Evolutionary conservation across 53 echinoderm and acorn worm species (phyloP), one percentile per base, ranked within the genome.

Genomic region (Paracentrotus lividus): DNA sequence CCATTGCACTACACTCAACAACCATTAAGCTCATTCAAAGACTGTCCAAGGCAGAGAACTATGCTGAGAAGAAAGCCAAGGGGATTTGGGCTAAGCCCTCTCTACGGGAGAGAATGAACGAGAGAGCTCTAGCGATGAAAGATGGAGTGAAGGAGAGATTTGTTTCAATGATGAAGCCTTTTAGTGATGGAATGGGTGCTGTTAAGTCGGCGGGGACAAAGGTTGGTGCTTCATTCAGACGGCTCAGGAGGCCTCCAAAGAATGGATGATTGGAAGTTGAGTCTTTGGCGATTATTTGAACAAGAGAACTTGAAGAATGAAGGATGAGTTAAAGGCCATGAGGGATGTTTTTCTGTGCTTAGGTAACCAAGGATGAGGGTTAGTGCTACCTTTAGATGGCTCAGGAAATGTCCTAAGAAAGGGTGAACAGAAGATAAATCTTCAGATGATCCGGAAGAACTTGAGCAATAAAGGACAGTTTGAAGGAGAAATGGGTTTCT

Each of bases 61-160:
- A 90, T 33, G 94, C 94, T 3, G 94, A 94, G 65, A 90, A 34
- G 51, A 94, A 90, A 49, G 64, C 56, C n/a, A 90, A 90, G 58
- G 94, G 94, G 67, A 77, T 94, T n/a, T 94, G 94, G 94, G 77
- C 77, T 8, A 86, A 67, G 42, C 93, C 93, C 8, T 34, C 88
- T 31, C 33, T 65, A 23, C 20, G 72, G 45, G 64, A 87, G 66
- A 44, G 87, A 88, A 29, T 92, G 92, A 60, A 24, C 4, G 90
- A 90, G 47, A 21, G 44, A 90, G 16, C 24, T 24, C 24, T 16
- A 36, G 87, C 31, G 24, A 0, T 56, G 87, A 87, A 54, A 21
- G 56, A 47, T 31, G 47, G 42, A 29, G 8, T 65, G 65, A 40
- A 90, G 47, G 43, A 65, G 10, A 65, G 90, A 18, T 29, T 43